Percentiles rank a stretch among this genome's conserved stretches.
Conservation (phyloP, 2,797 vertebrate genomes). For the Neoniphon sammara region DNA sequence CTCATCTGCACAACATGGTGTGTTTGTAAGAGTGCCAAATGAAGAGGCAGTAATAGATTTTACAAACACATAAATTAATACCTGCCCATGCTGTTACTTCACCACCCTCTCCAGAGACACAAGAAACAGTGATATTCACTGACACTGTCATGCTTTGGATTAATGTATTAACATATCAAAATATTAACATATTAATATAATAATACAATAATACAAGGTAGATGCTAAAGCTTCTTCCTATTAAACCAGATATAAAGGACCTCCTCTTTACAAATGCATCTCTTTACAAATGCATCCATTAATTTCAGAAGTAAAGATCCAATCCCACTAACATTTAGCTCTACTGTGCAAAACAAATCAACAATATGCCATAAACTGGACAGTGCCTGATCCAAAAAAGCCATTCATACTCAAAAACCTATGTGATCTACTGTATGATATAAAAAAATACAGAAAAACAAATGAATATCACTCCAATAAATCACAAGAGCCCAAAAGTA, state of each 20-base stretch:
- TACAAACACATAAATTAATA: conserved; percentile 37
- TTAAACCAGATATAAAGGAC: not conserved
- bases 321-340: not conserved
- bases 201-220: not conserved
- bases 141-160: too few species aligned
- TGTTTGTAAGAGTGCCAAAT: conserved; percentile 31
- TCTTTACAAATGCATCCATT: not conserved
- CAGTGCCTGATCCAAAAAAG: not conserved
- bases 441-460: conserved; percentile 61
- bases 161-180: not conserved
- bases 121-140: too few species aligned
- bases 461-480: conserved; percentile 79
- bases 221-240: not conserved
- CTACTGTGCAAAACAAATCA: not conserved
- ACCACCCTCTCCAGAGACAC: conserved; percentile 27
- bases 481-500: conserved; percentile 66
- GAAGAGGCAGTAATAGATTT: conserved; percentile 43
- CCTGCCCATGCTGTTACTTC: conserved; percentile 30
- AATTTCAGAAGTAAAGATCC: conserved; percentile 14
- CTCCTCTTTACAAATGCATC: too few species aligned
- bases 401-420: conserved; percentile 34
- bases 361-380: not conserved
- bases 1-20: conserved; percentile 18
- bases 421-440: conserved; percentile 42
- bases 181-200: too few species aligned